Base-by-base conservation (phyloP, 2,113 vertebrate species). In the Centrocercus urophasianus region DNA sequence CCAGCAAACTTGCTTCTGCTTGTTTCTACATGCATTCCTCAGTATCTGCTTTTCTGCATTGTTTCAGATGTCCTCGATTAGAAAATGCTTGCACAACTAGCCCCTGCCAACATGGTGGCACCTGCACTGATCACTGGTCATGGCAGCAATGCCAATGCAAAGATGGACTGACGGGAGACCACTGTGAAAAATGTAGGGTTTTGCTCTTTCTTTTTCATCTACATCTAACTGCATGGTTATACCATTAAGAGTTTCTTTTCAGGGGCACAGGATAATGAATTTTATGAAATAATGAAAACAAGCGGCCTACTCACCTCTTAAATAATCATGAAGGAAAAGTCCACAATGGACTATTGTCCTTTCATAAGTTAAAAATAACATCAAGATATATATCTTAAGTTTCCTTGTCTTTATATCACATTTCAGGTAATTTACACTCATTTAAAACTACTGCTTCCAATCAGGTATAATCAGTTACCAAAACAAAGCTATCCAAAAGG, bases 91-190 rank as follows among this genome's bases (percentile, higher is more conserved):
- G 99, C 95, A 93, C 95, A 1, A 89, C 97, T 57, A 99, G 82
- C 93, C 98, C 98, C 78, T 99, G 99, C 95, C 98, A 99, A 64
- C 98, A 99, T 0, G 99, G 99, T 21, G 99, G 98, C 78, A 98
- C 98, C 16, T 99, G 99, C 80, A 86, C 98, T 17, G 99, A 99
- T 95, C 98, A 97, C 95, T 99, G 99, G 99, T 99, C 99, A 0
- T 99, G 99, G 99, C 99, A 99, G 94, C 98, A 99, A 91, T 99
- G 99, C 86, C 98, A 96, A 27, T 99, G 99, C 77, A 96, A 92
- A 48, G 98, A 99, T 16, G 99, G 99, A 47, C 98, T 99, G 97
- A 99, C 99, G 0, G 99, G 99, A 65, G 98, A 97, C 72, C 98
- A 98, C 97, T 99, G 99, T 85, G 99, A 99, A 95, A 99, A 99